A percentile compares a stretch with the other conserved stretches of the same genome.
phyloP scores from a whole-genome alignment of 2,888 invertebrate species.

The Drosophila austrosaltans region DNA sequence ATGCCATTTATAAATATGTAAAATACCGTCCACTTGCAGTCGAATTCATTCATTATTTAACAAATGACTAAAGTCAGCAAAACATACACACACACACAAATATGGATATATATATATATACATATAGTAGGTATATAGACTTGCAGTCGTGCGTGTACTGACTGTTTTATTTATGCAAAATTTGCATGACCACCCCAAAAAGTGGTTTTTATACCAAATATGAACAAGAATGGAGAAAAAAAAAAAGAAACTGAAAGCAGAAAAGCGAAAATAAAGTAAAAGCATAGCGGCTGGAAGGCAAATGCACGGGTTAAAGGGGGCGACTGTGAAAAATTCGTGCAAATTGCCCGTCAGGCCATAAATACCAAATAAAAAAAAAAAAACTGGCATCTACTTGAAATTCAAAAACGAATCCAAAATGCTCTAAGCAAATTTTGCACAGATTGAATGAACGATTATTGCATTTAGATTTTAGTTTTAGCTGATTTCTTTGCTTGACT shows the following conservation, averaged over 20 bases:
- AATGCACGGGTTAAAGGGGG: neutral
- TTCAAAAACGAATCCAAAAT: conserved; percentile 24
- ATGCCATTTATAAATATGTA: conserved; percentile 50
- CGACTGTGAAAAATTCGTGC: conserved; percentile 39
- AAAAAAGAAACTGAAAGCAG: conserved; percentile 16
- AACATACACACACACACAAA: neutral
- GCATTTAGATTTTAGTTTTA: too few relatives aligned
- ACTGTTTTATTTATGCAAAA: conserved; percentile 51
- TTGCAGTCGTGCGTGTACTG: conserved; percentile 35
- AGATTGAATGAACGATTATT: neutral
- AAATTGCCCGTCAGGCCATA: conserved; percentile 47
- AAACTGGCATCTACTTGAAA: conserved; percentile 2
- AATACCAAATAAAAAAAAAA: neutral
- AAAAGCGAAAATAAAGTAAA: conserved; percentile 21
- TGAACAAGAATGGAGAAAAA: conserved; percentile 2
- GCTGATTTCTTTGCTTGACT: too few relatives aligned
- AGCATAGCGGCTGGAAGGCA: conserved; percentile 20
- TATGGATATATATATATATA: neutral
- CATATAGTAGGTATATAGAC: conserved; percentile 10
- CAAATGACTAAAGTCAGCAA: conserved; percentile 29
- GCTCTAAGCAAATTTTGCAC: neutral
- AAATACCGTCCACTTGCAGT: conserved; percentile 29
- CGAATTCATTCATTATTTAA: conserved; percentile 47
- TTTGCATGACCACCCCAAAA: conserved; percentile 49
- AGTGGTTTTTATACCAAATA: conserved; percentile 38